Evolutionary conservation across 2,888 invertebrate genomes (phyloP).

Genomic region (Phoenoteleia sp.): DNA sequence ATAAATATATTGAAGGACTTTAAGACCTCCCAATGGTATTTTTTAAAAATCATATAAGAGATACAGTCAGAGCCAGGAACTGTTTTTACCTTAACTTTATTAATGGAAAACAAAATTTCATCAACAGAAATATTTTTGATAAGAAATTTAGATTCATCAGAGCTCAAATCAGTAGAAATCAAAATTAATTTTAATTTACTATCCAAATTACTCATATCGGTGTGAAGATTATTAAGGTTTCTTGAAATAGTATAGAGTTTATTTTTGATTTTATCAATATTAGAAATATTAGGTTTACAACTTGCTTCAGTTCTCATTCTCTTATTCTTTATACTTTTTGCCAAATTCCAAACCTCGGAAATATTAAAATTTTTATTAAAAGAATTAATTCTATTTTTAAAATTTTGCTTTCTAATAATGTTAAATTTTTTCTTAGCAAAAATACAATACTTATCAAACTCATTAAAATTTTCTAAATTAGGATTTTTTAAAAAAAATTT

Average conservation of each 20-base stretch:
- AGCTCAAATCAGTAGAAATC: not conserved
- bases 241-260: not conserved
- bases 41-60: not conserved
- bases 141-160: too few relatives aligned
- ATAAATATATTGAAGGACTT: slow-evolving; percentile 3
- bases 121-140: not conserved
- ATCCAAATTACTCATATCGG: too few relatives aligned
- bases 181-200: not conserved
- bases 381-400: slow-evolving; percentile 2
- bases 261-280: not conserved
- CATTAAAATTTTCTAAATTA: not conserved
- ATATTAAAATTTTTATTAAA: not conserved
- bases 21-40: slow-evolving; percentile 4
- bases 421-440: not conserved
- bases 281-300: slow-evolving; percentile 6
- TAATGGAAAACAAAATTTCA: not conserved
- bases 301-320: not conserved
- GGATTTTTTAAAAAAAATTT: not conserved
- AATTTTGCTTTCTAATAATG: not conserved
- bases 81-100: not conserved
- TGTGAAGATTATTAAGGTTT: not conserved
- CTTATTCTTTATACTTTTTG: slow-evolving; percentile 4
- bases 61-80: not conserved
- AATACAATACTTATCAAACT: not conserved
- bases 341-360: slow-evolving; percentile 1